phyloP scores from a whole-genome alignment of 1,140 invertebrate species.

The Diuraphis noxia region DNA sequence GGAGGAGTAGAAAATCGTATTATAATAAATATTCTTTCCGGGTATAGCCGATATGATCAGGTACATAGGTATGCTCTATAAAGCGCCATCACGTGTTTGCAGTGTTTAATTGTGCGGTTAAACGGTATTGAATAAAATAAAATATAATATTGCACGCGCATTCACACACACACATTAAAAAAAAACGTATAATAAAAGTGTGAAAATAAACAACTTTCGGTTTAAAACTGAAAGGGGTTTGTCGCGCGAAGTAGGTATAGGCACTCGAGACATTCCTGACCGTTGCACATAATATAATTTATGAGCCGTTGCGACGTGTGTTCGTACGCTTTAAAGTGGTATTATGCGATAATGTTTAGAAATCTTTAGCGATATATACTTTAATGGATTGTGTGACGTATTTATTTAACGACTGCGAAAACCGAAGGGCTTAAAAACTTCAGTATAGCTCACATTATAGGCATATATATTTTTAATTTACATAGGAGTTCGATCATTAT shows the following conservation, averaged over 20 bases:
- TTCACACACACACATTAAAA: not conserved
- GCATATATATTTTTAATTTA: no score
- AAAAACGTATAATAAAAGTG: not conserved
- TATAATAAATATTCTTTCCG: not conserved
- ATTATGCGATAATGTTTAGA: not conserved
- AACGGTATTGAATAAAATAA: not conserved
- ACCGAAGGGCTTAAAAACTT: no score
- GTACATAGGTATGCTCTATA: no score
- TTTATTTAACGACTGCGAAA: not conserved
- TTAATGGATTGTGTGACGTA: not conserved
- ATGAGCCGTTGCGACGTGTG: not conserved
- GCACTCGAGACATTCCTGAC: not conserved
- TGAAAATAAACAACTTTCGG: not conserved
- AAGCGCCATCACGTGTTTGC: not conserved
- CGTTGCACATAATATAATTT: not conserved
- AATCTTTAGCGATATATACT: not conserved
- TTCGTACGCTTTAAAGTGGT: not conserved
- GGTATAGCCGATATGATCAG: not conserved
- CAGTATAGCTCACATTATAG: no score
- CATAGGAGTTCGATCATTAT: no score
- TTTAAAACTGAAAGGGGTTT: not conserved
- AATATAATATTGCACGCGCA: not conserved
- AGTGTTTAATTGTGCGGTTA: slow-evolving; percentile 10
- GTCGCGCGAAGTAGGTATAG: not conserved
- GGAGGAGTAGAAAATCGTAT: not conserved